Conservation (phyloP, 53 echinoderm and acorn worm species). For the Mesocentrotus franciscanus region DNA sequence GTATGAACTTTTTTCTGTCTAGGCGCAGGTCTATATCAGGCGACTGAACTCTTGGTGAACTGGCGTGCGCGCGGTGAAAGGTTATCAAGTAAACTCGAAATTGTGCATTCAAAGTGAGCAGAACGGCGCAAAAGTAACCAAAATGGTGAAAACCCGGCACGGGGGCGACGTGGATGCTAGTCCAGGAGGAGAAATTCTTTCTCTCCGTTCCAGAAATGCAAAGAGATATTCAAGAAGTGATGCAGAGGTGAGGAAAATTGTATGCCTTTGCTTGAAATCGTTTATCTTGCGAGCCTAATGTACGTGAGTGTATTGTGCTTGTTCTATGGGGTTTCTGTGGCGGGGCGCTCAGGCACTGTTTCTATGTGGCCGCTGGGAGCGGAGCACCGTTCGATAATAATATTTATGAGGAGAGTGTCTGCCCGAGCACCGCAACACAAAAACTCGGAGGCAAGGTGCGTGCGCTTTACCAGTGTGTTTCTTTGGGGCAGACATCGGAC, state of each 20-base stretch:
- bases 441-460: conserved; percentile 28
- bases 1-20: conserved; percentile 27
- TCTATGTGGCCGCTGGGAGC: not conserved
- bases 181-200: conserved; percentile 54
- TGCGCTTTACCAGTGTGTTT: not conserved
- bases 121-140: conserved; percentile 13
- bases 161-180: conserved; percentile 50
- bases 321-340: not conserved
- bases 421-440: conserved; percentile 26
- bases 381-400: not conserved
- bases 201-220: conserved; percentile 50
- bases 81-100: not conserved
- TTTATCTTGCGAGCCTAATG: not conserved
- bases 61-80: conserved; percentile 45
- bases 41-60: conserved; percentile 44
- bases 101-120: no score
- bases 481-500: conserved; percentile 16
- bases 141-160: conserved; percentile 66
- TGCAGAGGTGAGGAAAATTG: conserved; percentile 17
- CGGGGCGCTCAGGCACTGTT: not conserved
- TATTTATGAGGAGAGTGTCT: conserved; percentile 34
- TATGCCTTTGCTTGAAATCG: not conserved
- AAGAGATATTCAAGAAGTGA: conserved; percentile 59
- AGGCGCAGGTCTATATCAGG: conserved; percentile 4
- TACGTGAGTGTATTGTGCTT: not conserved